Evolutionary conservation across 1,140 invertebrate species (phyloP), one percentile per base, ranked within the genome.

Genomic region (Conus betulinus): DNA sequence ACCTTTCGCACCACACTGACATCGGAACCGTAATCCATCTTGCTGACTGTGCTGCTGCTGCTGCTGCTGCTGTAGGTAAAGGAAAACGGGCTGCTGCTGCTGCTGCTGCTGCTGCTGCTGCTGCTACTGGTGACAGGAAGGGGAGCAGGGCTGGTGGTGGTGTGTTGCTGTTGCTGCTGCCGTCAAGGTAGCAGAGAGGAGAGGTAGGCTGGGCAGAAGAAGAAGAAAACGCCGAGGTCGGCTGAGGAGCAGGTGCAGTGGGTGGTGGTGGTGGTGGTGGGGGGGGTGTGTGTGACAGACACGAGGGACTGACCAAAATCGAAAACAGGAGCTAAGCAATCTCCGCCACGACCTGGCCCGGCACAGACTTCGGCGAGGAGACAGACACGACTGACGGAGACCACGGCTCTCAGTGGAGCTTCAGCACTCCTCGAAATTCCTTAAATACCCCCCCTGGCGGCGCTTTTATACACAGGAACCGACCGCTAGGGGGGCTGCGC

Each of bases 11-110:
- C 89, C 10, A 88, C 89, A 17, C 27, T 55, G 39, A 92, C 76
- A 84, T 92, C 92, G 23, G 90, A 88, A 88, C 91, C 91, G 89
- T 89, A 91, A 85, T 92, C 90, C 90, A 90, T 90, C 53, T 55
- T 90, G 51, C 53, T 25, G 67, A 20, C 39, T 39, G 17, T 78
- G 55, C 25, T 23, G 67, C 57, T 74, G 3, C 55, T 71, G 51
- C 39, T 57, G 63, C 60, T 82, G 27, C 25, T 53, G 57, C 57
- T 60, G 57, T 60, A 4, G 57, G 39, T 39, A 39, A 39, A 39
- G 39, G 39, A 39, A 39, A 39, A 39, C 39, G 39, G 39, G 39
- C 39, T n/a, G n/a, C 71, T 71, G 1, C 27, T 67, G 52, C 23
- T 55, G 74, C 27, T 82, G 27, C n/a, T n/a, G 23, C 13, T 81